Conservation (phyloP, 2,797 vertebrate genomes). For the Sylvilagus floridanus region DNA sequence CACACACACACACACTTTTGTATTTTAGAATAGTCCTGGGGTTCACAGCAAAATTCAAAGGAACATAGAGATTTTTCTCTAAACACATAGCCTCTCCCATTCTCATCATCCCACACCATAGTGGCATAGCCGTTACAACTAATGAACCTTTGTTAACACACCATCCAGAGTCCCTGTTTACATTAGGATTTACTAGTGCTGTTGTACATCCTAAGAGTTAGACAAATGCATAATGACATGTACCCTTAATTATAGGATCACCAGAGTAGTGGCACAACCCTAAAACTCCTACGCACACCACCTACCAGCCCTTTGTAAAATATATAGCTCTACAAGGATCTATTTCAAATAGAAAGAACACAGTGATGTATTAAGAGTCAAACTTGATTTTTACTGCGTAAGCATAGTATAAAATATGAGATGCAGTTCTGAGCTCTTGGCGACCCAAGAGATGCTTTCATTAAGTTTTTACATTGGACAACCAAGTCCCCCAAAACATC, state of each 20-base stretch:
- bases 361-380: constrained; percentile 26
- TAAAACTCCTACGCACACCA: background rate
- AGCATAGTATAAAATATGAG: background rate
- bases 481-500: background rate
- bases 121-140: background rate
- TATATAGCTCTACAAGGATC: background rate
- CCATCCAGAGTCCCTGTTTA: background rate
- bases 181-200: background rate
- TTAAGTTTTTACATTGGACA: constrained; percentile 27
- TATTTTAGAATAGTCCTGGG: background rate
- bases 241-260: background rate
- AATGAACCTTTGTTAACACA: background rate
- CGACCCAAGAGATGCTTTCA: background rate
- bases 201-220: background rate
- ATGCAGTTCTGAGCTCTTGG: background rate
- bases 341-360: background rate
- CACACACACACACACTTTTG: too few species aligned
- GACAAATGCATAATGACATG: background rate
- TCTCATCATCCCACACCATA: background rate
- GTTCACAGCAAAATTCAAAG: background rate
- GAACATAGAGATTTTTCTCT: background rate
- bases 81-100: background rate
- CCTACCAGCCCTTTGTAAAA: background rate
- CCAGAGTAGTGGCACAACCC: background rate
- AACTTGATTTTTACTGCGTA: background rate